Evolutionary conservation across 1,140 invertebrate genomes (phyloP), one percentile per base, ranked within the genome.

Genomic region (Elymnias hypermnestra): DNA sequence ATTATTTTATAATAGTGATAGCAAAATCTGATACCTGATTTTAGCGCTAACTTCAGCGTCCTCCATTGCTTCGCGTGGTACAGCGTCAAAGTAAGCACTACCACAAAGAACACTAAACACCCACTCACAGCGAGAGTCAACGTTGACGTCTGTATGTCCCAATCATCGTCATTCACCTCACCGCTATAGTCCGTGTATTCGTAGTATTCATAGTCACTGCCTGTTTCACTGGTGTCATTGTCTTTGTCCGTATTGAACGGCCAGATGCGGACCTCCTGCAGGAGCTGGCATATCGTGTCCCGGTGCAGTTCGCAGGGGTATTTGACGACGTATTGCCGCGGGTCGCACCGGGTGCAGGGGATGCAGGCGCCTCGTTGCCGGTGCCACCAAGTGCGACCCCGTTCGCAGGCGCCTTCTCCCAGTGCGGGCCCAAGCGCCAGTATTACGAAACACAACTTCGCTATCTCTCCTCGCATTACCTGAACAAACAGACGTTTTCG

Each of bases 281-380:
- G 69, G 1, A 89, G 87, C 2, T 89, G 89, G 79, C 91, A 92
- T 28, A 89, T 74, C 0, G 91, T 90, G 72, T 92, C 90, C 17
- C 88, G 73, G 71, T 92, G 89, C 4, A 89, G 66, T 19, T 89
- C 88, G 67, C 91, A 92, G 21, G 91, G 91, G 41, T 87, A 87
- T 13, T 89, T 55, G 3, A 91, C 90, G n/a, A 90, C 88, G 22
- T 86, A 71, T 33, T 61, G 72, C 18, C 77, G 74, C 8, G 85
- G 81, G 53, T 89, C 87, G 72, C 91, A 92, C 58, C 81, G 79
- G 5, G 89, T 90, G 77, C 91, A 92, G 22, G 90, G 87, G 46
- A 88, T 69, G 72, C 91, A 92, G 42, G 58, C 62, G 55, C 85
- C 86, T 22, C 71, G 78, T 41, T 89, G 82, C 10, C 85, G 72